Percentiles rank a stretch among this genome's conserved stretches.
These are phyloP conservation scores for Malaclemys terrapin DNA, from an alignment of 2,113 vertebrate genomes.

Conservation along the genomic window DNA sequence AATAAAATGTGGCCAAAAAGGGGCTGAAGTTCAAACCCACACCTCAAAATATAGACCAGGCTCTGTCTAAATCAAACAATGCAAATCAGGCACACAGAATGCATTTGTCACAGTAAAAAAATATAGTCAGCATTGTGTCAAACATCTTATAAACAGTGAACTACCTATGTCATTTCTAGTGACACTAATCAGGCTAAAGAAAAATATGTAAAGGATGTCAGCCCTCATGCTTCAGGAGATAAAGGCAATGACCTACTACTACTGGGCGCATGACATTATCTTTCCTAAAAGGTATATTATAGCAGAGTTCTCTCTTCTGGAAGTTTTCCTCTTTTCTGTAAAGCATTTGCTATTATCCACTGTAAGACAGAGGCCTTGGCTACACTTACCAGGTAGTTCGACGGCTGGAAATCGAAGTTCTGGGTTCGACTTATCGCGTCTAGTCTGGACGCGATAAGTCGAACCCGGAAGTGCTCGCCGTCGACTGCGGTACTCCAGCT, in stretches of 20 bases:
- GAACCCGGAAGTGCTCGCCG: too few species aligned
- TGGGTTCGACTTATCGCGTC: too few species aligned
- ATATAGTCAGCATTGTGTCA: too few species aligned
- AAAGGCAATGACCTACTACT: background rate
- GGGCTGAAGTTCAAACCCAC: conserved; percentile 60
- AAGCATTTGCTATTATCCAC: background rate
- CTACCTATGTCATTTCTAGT: background rate
- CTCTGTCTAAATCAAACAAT: background rate
- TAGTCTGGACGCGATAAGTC: too few species aligned
- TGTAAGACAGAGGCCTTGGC: too few species aligned
- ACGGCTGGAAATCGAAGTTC: too few species aligned
- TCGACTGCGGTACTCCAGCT: too few species aligned
- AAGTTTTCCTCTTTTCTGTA: background rate
- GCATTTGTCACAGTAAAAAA: background rate
- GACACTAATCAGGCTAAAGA: background rate
- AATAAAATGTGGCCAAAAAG: conserved; percentile 63
- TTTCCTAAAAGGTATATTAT: background rate
- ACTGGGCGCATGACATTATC: background rate
- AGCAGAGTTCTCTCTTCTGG: background rate
- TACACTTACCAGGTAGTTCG: too few species aligned
- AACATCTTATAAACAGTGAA: background rate
- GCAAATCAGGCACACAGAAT: background rate
- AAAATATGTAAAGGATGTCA: background rate
- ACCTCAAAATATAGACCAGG: background rate
- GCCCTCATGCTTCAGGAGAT: background rate